These are phyloP conservation scores for Diorhabda elongata DNA, from an alignment of 1,140 invertebrate genomes.

Conservation along the genomic window DNA sequence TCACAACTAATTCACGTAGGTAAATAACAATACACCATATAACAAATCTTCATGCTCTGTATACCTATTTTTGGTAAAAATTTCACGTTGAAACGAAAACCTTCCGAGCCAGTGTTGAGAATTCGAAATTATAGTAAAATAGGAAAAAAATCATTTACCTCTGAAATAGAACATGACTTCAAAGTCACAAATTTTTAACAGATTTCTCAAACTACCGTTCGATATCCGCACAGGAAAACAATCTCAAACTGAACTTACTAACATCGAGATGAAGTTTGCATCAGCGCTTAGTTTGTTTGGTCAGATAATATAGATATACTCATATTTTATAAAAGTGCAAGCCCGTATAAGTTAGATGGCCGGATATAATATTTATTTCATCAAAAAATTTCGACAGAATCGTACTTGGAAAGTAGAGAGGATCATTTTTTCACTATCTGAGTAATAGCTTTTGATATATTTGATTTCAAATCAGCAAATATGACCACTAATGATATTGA, in stretches of 20 bases:
- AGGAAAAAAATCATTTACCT: neutral
- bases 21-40: too few species aligned
- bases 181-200: neutral
- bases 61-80: too few species aligned
- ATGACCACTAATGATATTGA: too few species aligned
- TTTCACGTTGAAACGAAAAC: too few species aligned
- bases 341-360: neutral
- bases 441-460: too few species aligned
- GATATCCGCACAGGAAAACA: neutral
- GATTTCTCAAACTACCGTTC: neutral
- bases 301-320: slow-evolving; percentile 3
- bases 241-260: neutral
- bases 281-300: neutral
- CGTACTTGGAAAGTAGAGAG: too few species aligned
- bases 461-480: too few species aligned
- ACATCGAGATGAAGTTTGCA: neutral
- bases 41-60: too few species aligned
- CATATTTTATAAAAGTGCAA: neutral
- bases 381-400: too few species aligned
- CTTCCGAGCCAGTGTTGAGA: neutral
- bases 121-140: neutral
- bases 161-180: neutral
- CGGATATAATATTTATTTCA: neutral
- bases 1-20: too few species aligned
- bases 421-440: too few species aligned